phyloP scores from a whole-genome alignment of 2,888 invertebrate species.

The Sycophila texana region DNA sequence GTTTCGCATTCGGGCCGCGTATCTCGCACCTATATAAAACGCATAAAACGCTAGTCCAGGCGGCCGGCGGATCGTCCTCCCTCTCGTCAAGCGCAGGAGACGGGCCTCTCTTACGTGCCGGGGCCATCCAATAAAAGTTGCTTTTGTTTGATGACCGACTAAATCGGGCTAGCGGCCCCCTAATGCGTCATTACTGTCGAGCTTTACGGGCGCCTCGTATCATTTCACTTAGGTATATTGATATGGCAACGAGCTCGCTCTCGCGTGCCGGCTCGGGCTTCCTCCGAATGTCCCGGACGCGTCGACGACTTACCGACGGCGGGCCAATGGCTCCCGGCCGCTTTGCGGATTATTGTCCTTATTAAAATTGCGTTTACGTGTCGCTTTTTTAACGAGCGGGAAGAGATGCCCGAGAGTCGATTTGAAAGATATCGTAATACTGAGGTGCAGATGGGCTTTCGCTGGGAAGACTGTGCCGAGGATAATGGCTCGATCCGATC shows the following conservation, averaged over 20 bases:
- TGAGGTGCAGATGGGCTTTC: not conserved
- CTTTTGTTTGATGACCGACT: constrained; percentile 75
- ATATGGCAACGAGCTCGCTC: constrained; percentile 75
- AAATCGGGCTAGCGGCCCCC: constrained; percentile 75
- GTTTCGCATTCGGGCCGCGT: constrained; percentile 63
- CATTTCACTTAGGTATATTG: constrained; percentile 77
- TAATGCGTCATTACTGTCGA: constrained; percentile 76
- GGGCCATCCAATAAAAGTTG: constrained; percentile 74
- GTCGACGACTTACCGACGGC: constrained; percentile 58
- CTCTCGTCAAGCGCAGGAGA: constrained; percentile 58
- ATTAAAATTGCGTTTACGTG: constrained; percentile 57
- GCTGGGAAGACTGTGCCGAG: not conserved
- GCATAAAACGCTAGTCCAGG: constrained; percentile 63
- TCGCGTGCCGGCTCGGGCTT: constrained; percentile 65
- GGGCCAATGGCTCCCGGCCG: not conserved
- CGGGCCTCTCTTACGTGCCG: constrained; percentile 67
- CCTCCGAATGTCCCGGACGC: constrained; percentile 67
- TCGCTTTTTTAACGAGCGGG: constrained; percentile 33
- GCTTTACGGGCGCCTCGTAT: constrained; percentile 75
- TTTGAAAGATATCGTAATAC: not conserved
- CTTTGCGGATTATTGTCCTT: constrained; percentile 52
- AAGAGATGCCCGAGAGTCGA: not conserved
- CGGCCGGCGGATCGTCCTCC: constrained; percentile 57
- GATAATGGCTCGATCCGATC: not conserved
- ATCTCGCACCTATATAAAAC: constrained; percentile 65